Evolutionary conservation across 2,888 invertebrate species (phyloP), one percentile per base, ranked within the genome.

Genomic region (Sisyra nigra): DNA sequence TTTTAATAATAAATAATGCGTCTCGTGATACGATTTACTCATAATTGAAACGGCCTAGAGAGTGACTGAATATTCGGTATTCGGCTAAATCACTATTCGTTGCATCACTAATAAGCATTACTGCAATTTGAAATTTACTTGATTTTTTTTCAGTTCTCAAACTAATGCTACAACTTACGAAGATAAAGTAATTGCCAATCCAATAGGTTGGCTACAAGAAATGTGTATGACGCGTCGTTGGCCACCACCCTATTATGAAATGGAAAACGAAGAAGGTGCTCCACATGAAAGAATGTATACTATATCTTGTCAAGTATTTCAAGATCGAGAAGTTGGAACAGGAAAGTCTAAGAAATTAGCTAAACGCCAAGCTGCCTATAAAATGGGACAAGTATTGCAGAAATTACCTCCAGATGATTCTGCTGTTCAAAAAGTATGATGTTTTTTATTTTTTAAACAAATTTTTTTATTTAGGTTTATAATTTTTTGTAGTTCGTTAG

Each of bases 301-400:
- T 0, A 91, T 94, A 55, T 79, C 85, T 3, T 94, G 96, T 59
- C 80, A 80, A 43, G 81, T 94, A 52, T 69, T 88, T 51, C 88
- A 85, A 54, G 80, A 83, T 53, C 76, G 80, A 18, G 91, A 93
- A 63, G 68, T 80, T 31, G 88, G 89, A 40, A 80, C 80, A 32
- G 94, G 93, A 11, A 91, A 93, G 57, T 93, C 92, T 41, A 97
- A 97, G 69, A 96, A 96, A 62, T 70, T 92, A 41, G 94, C 96
- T 3, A 97, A 97, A 63, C 73, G 94, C n/a, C 79, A 87, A 59
- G 94, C 96, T 1, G 96, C 96, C 2, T 83, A 87, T 58, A 85
- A 87, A 61, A 92, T 96, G 92, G 85, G 84, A 83, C 80, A 81
- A 51, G 72, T 77, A 32, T 62, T 93, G 47, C 82, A 87, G 56